Evolutionary conservation across 1,140 invertebrate species (phyloP).

Genomic region (Plodia interpunctella): DNA sequence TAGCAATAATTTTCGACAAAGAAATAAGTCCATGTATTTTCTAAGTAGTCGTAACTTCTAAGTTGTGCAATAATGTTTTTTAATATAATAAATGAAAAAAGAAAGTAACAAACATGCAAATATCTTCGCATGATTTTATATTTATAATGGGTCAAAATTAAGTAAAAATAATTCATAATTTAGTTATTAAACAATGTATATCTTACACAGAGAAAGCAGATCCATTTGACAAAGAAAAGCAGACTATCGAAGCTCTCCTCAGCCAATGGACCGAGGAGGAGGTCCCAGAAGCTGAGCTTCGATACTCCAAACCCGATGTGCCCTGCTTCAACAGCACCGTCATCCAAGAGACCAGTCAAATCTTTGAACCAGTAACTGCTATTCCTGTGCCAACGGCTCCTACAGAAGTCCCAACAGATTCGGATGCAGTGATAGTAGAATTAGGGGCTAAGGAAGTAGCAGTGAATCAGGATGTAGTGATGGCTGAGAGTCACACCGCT

Average conservation of each 20-base stretch:
- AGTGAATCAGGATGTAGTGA: constrained; percentile 37
- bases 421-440: constrained; percentile 48
- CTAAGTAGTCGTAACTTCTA: too few species aligned
- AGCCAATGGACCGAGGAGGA: constrained; percentile 73
- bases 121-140: too few species aligned
- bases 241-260: constrained; percentile 64
- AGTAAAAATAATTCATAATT: too few species aligned
- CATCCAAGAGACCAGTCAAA: constrained; percentile 57
- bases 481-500: constrained; percentile 37
- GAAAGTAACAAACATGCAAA: too few species aligned
- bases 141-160: too few species aligned
- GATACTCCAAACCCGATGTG: constrained; percentile 36
- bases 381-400: constrained; percentile 25
- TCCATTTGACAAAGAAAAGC: constrained; percentile 58
- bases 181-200: too few species aligned
- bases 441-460: constrained; percentile 30
- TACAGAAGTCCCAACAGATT: constrained; percentile 34
- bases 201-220: constrained; percentile 53
- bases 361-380: constrained; percentile 56
- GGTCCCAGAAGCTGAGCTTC: constrained; percentile 52
- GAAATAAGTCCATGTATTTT: too few species aligned
- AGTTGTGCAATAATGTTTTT: too few species aligned
- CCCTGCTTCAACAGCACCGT: constrained; percentile 57
- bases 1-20: too few species aligned
- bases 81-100: too few species aligned